Evolutionary conservation across 2,797 vertebrate genomes (phyloP), one percentile per base, ranked within the genome.

Genomic region (Muraenolepis orangiensis): DNA sequence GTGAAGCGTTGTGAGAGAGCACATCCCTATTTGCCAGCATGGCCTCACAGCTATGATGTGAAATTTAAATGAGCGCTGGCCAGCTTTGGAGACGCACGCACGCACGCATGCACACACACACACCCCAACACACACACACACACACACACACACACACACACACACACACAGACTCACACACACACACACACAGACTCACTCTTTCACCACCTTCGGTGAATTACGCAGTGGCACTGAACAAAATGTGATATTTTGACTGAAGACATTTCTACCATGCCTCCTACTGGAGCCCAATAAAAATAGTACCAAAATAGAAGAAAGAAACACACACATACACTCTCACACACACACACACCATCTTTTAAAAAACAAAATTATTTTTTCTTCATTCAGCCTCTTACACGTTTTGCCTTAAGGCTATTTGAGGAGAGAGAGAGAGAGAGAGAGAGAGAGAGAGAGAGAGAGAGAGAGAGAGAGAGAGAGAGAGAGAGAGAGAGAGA

Each of bases 221-320:
- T 91, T 92, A 88, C 85, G 89, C 83, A 85, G 87, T 90, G 91
- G 88, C 92, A 90, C 80, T 77, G 81, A 90, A 90, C 90, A 90
- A 91, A 92, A 93, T 87, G 86, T 85, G 86, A 84, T 87, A 84
- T 87, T 92, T 90, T 93, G 90, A 93, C 90, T 93, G 93, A 92
- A 89, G 90, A 87, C 90, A 90, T 89, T 88, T 90, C 75, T 77
- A 83, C 86, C 87, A 81, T 87, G 85, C 77, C 81, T 88, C 88
- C 87, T 82, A 78, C 89, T 72, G 78, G 84, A 89, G 87, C 91
- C 90, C 87, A 85, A 83, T 87, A 82, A 81, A 57, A 73, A 80
- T 85, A n/a, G 82, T 86, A 83, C 85, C 83, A 66, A 26, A 88
- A 83, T 86, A 38, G 83, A 64, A 26, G 88, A 81, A 86, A 40